A percentile compares a stretch with the other conserved stretches of the same genome.
Conservation (phyloP, 1,140 invertebrate genomes). For the Pinna nobilis region DNA sequence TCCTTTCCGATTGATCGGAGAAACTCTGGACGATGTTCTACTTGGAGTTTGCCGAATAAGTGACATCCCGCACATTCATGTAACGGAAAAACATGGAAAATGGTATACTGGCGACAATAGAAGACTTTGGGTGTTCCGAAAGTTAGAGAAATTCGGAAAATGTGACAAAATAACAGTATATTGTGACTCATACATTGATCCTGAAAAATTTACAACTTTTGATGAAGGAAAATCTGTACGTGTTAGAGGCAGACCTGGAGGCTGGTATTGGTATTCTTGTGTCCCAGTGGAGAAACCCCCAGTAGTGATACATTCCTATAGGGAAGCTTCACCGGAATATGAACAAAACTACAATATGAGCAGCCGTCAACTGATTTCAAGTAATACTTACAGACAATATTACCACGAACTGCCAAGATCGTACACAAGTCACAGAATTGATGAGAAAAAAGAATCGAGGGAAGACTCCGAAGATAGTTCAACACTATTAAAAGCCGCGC, state of each 20-base stretch:
- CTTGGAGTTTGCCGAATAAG: not conserved
- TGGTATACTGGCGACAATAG: constrained; percentile 40
- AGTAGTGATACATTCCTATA: too few species aligned
- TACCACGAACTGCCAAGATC: too few species aligned
- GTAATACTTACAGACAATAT: too few species aligned
- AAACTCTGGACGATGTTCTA: constrained; percentile 36
- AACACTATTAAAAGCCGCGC: too few species aligned
- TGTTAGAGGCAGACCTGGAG: constrained; percentile 34
- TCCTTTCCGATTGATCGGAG: constrained; percentile 17
- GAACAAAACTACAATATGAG: too few species aligned
- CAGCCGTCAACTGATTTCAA: too few species aligned
- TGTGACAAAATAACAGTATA: constrained; percentile 22
- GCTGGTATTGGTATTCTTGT: constrained; percentile 21
- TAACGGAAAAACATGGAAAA: not conserved
- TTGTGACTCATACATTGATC: not conserved
- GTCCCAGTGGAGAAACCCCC: too few species aligned
- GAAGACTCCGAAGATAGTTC: too few species aligned
- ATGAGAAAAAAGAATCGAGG: too few species aligned
- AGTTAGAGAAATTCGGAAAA: constrained; percentile 18
- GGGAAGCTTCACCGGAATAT: too few species aligned
- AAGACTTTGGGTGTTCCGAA: constrained; percentile 35
- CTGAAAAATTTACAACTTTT: constrained; percentile 28
- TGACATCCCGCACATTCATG: constrained; percentile 23
- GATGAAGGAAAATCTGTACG: constrained; percentile 21
- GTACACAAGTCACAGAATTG: too few species aligned